Base-by-base conservation (phyloP, 2,888 invertebrate species). In the Drosophila rellima region DNA sequence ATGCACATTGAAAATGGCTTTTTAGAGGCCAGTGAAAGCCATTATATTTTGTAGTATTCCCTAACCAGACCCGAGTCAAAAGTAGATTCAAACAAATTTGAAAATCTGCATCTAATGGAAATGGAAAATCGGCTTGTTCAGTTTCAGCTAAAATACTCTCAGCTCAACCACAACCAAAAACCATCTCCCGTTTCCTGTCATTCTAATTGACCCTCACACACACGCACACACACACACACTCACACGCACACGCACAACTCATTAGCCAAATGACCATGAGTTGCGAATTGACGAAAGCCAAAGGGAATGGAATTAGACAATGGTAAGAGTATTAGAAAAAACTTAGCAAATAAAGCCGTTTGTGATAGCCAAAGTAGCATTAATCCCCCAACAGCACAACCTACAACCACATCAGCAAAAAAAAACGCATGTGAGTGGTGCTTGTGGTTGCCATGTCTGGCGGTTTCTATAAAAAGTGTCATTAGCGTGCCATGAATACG, bases 1-100 rank as follows among this genome's bases (percentile, higher is more conserved):
- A 86, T 84, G 78, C 68, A 63, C 51, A 57, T 57, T 55, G 59
- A 47, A 83, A 70, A 81, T 75, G 45, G 61, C 42, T 62, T 76
- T 82, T 80, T 42, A 31, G 61, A 52, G 23, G 29, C n/a, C 37
- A 61, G 40, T 33, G 18, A 48, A 48, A 35, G 7, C 40, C 13
- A 33, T 39, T 29, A 29, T 11, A 13, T 13, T 7, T 26, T 6
- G 26, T 26, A 26, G 26, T 7, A 33, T 40, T 48, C 5, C 6
- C 31, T 50, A 10, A 31, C 31, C 15, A 18, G 15, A 1, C 8
- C n/a, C 17, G 13, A 45, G 33, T 10, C 3, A 10, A 15, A 50
- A 26, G 11, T n/a, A 5, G 6, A 54, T 37, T 37, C 2, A 54
- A 39, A 26, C 15, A 17, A 37, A 18, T 31, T 44, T 37, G 10